These are phyloP conservation scores for Aelia acuminata DNA, from an alignment of 2,888 invertebrate species.

Conservation along the genomic window DNA sequence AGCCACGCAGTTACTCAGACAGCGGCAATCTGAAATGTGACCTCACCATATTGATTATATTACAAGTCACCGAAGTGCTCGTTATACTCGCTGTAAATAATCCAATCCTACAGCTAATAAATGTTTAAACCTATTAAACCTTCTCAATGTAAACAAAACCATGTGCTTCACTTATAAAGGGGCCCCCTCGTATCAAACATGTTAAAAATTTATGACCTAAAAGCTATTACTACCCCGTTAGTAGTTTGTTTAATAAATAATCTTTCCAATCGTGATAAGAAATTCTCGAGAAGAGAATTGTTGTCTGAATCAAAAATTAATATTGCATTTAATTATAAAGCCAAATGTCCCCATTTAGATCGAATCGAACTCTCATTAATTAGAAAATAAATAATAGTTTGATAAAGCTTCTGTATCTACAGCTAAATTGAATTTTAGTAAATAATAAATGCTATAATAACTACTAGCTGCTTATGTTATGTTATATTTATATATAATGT, in stretches of 20 bases:
- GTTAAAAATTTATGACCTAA: neutral
- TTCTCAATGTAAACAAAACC: neutral
- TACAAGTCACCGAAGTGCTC: neutral
- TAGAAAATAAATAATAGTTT: too few relatives aligned
- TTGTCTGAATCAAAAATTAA: neutral
- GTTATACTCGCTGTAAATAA: neutral
- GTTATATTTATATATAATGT: too few relatives aligned
- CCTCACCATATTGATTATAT: neutral
- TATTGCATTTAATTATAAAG: neutral
- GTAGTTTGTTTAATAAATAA: constrained; percentile 11
- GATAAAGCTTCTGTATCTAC: too few relatives aligned
- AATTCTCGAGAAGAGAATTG: neutral
- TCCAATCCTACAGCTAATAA: neutral
- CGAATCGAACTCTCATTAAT: too few relatives aligned
- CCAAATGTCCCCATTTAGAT: neutral
- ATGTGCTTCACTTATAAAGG: neutral
- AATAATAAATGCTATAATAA: too few relatives aligned
- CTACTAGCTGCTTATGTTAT: too few relatives aligned
- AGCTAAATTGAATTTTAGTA: too few relatives aligned
- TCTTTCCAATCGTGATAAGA: neutral
- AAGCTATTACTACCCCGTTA: constrained; percentile 26
- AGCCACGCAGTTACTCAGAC: neutral
- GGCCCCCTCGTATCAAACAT: neutral
- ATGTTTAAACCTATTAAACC: neutral
- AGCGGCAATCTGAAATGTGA: neutral